Evolutionary conservation across 30 jellyfish, hydroid and myxozoan species (phyloP).

Genomic region (Aurelia coerulea): DNA sequence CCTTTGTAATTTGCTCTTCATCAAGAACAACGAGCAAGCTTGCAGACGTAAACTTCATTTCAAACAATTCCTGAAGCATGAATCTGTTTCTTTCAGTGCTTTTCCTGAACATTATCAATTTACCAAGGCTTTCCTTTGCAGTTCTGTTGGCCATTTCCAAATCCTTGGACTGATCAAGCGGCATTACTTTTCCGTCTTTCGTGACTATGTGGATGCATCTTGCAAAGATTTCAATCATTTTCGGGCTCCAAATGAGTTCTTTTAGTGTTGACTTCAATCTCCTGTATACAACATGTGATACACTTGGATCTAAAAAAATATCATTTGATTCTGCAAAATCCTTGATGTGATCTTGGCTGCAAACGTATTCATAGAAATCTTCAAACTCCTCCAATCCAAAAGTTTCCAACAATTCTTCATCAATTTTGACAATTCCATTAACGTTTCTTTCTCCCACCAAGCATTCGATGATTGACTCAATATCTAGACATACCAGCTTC

Average conservation of each 20-base stretch:
- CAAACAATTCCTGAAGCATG: not conserved
- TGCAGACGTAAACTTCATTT: not conserved
- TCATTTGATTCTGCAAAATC: conserved; percentile 12
- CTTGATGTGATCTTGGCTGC: conserved; percentile 18
- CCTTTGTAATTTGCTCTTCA: not conserved
- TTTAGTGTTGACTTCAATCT: not conserved
- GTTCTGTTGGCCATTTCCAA: not conserved
- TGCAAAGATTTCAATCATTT: not conserved
- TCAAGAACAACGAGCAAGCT: not conserved
- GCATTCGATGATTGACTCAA: not conserved
- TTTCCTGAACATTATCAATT: not conserved
- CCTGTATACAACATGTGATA: not conserved
- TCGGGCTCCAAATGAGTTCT: not conserved
- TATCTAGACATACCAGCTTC: not conserved
- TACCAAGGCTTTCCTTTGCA: not conserved
- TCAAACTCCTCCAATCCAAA: conserved; percentile 16
- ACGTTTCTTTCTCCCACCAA: conserved; percentile 11
- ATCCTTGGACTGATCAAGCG: not conserved
- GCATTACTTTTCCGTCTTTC: not conserved
- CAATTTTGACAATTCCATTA: conserved; percentile 1
- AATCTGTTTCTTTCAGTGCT: not conserved
- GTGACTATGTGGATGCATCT: not conserved
- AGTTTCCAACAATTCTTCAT: conserved; percentile 8
- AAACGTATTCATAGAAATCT: conserved; percentile 12
- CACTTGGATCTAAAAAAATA: not conserved